Conservation (phyloP, 2,888 invertebrate species). For the Cerastis leucographa region DNA sequence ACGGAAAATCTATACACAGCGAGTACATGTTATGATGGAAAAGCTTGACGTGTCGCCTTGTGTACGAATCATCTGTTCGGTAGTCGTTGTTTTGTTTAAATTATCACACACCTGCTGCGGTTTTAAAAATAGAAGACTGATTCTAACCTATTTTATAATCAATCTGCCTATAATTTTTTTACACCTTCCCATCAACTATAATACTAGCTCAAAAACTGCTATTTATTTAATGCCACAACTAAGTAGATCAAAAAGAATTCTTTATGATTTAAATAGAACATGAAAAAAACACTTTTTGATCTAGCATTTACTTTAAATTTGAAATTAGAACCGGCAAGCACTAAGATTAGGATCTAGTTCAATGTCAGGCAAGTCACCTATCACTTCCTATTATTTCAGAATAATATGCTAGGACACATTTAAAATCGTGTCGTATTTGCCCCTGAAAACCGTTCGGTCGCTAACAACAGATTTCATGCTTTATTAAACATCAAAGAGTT, state of each 20-base stretch:
- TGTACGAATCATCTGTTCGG: neutral
- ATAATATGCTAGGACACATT: slow-evolving; percentile 47
- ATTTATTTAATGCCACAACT: neutral
- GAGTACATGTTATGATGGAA: no score
- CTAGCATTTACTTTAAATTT: slow-evolving; percentile 28
- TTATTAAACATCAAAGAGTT: slow-evolving; percentile 83
- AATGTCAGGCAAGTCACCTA: slow-evolving; percentile 61
- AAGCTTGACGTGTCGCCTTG: no score
- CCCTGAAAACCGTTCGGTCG: slow-evolving; percentile 82
- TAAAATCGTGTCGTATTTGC: slow-evolving; percentile 63
- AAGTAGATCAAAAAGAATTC: slow-evolving; percentile 12
- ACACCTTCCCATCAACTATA: neutral
- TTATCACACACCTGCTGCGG: neutral
- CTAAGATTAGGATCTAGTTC: slow-evolving; percentile 56
- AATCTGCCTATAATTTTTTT: neutral
- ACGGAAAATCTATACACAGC: no score
- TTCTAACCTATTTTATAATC: neutral
- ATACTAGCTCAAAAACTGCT: neutral
- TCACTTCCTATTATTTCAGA: slow-evolving; percentile 65
- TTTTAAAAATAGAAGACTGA: neutral
- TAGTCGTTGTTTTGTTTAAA: slow-evolving; percentile 5
- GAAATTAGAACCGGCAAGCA: slow-evolving; percentile 22
- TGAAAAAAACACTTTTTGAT: slow-evolving; percentile 19
- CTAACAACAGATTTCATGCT: slow-evolving; percentile 78
- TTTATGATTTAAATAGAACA: slow-evolving; percentile 20